Evolutionary conservation across 92 coral and sea anemone species (phyloP), one percentile per base, ranked within the genome.

Genomic region (Porites lobata): DNA sequence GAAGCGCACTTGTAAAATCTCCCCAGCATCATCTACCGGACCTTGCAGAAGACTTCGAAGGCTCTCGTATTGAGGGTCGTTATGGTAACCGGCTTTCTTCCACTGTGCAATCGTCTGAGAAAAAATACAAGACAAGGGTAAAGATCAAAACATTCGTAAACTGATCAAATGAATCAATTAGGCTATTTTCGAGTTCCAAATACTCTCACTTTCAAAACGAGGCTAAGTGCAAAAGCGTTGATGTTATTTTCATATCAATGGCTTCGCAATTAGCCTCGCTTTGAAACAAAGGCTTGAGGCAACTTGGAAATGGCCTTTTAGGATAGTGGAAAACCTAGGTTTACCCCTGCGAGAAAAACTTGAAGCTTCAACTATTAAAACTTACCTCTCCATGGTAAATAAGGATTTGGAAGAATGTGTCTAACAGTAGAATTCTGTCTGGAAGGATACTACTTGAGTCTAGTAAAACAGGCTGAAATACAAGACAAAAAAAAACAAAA

Each of bases 341-440:
- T 38, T 38, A 38, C 47, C 47, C 7, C 6, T 38, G 0, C 6
- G 6, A 38, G 47, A 38, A 38, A 4, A 38, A 4, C 47, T 38
- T 38, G 47, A 38, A 38, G 47, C 47, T 38, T 38, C 47, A 38
- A 38, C 47, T 38, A 38, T 10, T 1, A 6, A 67, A 6, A 8
- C 85, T 67, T 83, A 96, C 99, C 98, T 96, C 99, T 90, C 99
- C 99, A 79, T 96, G 98, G 85, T 91, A 96, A 69, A 96, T 96
- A 65, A 96, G 96, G 71, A 96, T 94, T 62, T 96, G 99, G 89
- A 96, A 96, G 92, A 96, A 96, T 2, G 99, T 96, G 86, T 96
- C 99, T 82, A 96, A 89, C 77, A 96, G 90, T 9, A 96, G 90
- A 68, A 96, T 96, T 68, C 96, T 89, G 92, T 96, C 99, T 6